These are phyloP conservation scores for Oeneis ivallda DNA, from an alignment of 2,888 invertebrate species.

Conservation along the genomic window DNA sequence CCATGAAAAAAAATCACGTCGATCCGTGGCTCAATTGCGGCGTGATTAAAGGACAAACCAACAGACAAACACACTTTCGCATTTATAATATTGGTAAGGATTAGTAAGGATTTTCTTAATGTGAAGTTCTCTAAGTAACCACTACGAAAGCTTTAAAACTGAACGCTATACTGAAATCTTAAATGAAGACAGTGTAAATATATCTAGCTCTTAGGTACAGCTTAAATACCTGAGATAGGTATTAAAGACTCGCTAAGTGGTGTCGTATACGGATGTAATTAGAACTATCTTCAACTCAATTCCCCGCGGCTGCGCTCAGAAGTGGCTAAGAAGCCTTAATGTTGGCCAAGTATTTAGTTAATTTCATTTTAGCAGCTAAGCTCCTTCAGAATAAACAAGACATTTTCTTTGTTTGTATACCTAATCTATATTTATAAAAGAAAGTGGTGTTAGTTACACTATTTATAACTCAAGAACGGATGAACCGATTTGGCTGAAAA, in stretches of 20 bases:
- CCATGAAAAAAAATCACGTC: no score
- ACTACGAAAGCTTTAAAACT: background rate
- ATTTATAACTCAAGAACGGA: no score
- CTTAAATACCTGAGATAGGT: slow-evolving; percentile 5
- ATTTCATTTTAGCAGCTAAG: background rate
- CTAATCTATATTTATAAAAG: no score
- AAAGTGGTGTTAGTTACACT: no score
- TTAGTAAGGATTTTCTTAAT: no score
- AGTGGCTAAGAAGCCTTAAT: slow-evolving; percentile 7
- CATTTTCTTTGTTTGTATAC: background rate
- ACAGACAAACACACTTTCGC: no score
- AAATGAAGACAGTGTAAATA: background rate
- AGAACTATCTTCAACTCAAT: slow-evolving; percentile 12
- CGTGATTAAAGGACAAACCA: no score
- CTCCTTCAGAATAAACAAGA: background rate
- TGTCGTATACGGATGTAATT: slow-evolving; percentile 10
- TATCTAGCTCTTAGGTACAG: slow-evolving; percentile 3
- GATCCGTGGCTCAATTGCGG: no score
- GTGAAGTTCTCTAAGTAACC: background rate
- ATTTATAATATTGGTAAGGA: no score
- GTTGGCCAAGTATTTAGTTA: slow-evolving; percentile 12
- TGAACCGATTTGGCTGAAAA: no score
- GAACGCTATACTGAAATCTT: background rate
- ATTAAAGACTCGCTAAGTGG: slow-evolving; percentile 13
- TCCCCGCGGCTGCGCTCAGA: slow-evolving; percentile 11